These are phyloP conservation scores for Lysandra bellargus DNA, from an alignment of 2,888 invertebrate genomes.

Conservation along the genomic window DNA sequence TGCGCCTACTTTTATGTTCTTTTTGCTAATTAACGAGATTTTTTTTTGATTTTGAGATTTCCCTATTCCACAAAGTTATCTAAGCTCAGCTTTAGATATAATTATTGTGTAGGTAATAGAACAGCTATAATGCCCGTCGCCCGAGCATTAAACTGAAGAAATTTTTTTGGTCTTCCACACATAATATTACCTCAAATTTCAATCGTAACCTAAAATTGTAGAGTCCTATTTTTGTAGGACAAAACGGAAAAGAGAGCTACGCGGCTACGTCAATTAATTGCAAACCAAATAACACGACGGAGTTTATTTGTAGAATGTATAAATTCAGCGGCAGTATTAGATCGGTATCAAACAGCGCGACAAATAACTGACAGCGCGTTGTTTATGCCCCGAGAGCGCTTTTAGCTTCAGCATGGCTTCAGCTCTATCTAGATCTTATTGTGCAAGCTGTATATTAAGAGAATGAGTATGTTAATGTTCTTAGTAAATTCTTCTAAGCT, in stretches of 20 bases:
- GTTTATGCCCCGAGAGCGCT: constrained; percentile 2
- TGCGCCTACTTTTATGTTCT: too few relatives aligned
- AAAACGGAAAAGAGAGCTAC: constrained; percentile 31
- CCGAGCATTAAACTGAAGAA: too few relatives aligned
- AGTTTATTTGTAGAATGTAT: constrained; percentile 19
- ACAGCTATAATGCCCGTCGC: too few relatives aligned
- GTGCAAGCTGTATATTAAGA: not conserved
- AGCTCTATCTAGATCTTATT: constrained; percentile 15
- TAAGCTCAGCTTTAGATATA: too few relatives aligned
- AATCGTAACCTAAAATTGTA: not conserved
- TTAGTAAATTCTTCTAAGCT: too few relatives aligned
- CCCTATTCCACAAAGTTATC: too few relatives aligned
- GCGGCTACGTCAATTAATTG: constrained; percentile 31
- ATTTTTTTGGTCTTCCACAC: not conserved
- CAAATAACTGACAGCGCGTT: constrained; percentile 18
- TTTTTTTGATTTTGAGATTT: too few relatives aligned
- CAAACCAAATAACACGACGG: constrained; percentile 11
- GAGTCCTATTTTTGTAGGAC: not conserved
- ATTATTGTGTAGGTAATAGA: too few relatives aligned
- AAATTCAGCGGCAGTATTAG: constrained; percentile 8
- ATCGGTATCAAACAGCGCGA: constrained; percentile 21
- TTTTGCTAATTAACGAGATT: too few relatives aligned
- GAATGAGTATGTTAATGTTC: too few relatives aligned
- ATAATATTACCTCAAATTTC: not conserved
- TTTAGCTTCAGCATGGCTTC: constrained; percentile 11